Evolutionary conservation across 2,797 vertebrate species (phyloP).

Genomic region (Helarctos malayanus): DNA sequence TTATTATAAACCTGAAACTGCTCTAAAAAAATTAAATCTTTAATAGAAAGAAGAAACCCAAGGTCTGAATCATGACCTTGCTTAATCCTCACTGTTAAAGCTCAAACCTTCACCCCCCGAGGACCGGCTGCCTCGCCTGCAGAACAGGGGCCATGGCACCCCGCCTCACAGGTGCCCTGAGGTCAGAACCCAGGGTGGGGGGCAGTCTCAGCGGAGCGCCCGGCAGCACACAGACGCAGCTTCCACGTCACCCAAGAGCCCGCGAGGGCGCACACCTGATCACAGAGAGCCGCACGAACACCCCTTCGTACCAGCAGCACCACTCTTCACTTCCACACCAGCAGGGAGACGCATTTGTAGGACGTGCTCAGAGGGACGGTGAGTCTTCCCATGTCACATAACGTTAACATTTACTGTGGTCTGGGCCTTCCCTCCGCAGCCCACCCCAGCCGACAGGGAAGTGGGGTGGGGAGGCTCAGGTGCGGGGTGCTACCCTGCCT

Average conservation of each 20-base stretch:
- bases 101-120: not conserved
- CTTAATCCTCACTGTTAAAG: fast-evolving
- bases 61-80: not conserved
- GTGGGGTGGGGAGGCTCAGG: not conserved
- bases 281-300: not conserved
- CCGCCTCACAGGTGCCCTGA: fast-evolving
- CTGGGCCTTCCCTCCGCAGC: not conserved
- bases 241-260: too few relatives aligned
- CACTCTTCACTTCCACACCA: fast-evolving
- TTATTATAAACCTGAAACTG: not conserved
- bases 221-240: fast-evolving
- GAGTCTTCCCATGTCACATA: not conserved
- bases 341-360: not conserved
- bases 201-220: too few relatives aligned
- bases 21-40: not conserved
- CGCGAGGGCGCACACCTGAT: not conserved
- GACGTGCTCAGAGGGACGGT: fast-evolving
- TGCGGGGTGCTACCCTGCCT: not conserved
- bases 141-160: fast-evolving
- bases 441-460: too few relatives aligned
- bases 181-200: fast-evolving
- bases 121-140: not conserved
- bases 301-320: fast-evolving
- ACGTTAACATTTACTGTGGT: too few relatives aligned
- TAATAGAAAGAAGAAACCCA: not conserved